Evolutionary conservation across 2,113 vertebrate species (phyloP).

Genomic region (Poeciliopsis occidentalis): DNA sequence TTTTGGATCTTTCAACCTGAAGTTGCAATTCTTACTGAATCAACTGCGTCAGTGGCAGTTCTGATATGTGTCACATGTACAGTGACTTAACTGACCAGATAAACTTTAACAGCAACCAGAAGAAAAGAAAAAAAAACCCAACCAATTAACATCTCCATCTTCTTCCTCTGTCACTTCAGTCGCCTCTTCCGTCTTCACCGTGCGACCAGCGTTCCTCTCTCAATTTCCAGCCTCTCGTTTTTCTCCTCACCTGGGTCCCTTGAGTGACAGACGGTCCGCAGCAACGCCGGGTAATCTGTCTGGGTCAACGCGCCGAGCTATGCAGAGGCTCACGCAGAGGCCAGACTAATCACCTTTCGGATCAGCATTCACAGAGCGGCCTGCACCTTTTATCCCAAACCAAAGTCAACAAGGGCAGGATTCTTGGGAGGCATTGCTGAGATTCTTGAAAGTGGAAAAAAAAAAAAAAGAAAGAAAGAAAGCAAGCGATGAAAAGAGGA

Average conservation of each 20-base stretch:
- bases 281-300: slow-evolving; percentile 67
- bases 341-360: slow-evolving; percentile 77
- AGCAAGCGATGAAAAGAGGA: slow-evolving; percentile 44
- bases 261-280: slow-evolving; percentile 59
- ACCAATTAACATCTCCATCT: not conserved
- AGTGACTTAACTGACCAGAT: not conserved
- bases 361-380: slow-evolving; percentile 74
- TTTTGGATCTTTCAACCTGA: too few relatives aligned
- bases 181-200: slow-evolving; percentile 15
- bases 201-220: slow-evolving; percentile 41
- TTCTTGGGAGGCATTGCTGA: slow-evolving; percentile 80
- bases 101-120: not conserved
- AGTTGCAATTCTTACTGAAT: too few relatives aligned
- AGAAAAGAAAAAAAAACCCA: not conserved
- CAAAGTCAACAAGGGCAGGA: slow-evolving; percentile 81
- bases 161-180: not conserved
- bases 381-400: slow-evolving; percentile 80
- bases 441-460: slow-evolving; percentile 78
- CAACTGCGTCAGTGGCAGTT: not conserved
- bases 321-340: slow-evolving; percentile 73
- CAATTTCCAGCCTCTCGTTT: slow-evolving; percentile 42
- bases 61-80: not conserved
- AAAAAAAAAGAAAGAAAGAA: too few relatives aligned
- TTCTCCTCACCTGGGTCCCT: slow-evolving; percentile 36
- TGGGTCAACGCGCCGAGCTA: slow-evolving; percentile 56